phyloP scores from a whole-genome alignment of 2,888 invertebrate genomes.

The Mantis religiosa region DNA sequence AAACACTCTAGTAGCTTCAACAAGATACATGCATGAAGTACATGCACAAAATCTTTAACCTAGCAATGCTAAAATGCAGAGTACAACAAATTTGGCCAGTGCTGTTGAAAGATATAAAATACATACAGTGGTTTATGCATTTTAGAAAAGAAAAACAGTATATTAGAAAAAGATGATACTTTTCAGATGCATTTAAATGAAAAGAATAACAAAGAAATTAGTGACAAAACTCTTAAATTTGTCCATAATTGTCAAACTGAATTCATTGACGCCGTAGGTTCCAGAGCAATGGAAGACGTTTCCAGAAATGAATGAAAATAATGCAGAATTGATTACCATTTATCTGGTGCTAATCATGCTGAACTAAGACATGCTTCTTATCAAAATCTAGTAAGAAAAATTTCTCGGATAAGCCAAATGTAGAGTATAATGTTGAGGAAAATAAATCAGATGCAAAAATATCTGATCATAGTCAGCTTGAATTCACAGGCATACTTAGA shows the following conservation, averaged over 20 bases:
- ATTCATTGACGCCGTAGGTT: background rate
- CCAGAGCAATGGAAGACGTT: no score
- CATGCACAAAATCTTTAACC: background rate
- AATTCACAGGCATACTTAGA: background rate
- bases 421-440: background rate
- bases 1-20: background rate
- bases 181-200: background rate
- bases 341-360: background rate
- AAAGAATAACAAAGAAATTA: background rate
- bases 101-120: background rate
- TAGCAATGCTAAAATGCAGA: background rate
- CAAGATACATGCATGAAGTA: background rate
- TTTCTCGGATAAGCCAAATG: background rate
- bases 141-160: background rate
- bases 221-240: background rate
- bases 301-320: background rate
- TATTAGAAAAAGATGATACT: background rate
- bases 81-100: background rate
- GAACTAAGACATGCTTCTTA: background rate
- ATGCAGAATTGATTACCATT: background rate
- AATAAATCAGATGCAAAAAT: background rate
- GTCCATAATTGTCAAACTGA: background rate
- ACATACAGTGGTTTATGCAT: background rate
- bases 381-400: background rate
- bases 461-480: background rate